These are phyloP conservation scores for Nasonia vitripennis DNA, from an alignment of 1,140 invertebrate genomes.

Conservation along the genomic window DNA sequence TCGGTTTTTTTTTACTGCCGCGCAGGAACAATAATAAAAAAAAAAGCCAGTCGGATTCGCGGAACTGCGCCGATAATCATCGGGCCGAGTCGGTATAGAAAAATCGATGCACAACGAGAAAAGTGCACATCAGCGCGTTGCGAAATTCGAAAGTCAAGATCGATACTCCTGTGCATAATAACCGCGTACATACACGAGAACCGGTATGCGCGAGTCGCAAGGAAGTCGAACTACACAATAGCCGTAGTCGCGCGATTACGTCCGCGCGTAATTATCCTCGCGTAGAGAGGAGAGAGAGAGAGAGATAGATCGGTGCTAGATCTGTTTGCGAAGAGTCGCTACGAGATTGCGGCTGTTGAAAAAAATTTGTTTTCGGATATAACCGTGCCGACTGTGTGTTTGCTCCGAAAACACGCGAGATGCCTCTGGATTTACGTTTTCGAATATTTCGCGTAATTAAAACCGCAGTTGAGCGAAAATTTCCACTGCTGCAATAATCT, in stretches of 20 bases:
- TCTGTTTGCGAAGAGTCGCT: too few species aligned
- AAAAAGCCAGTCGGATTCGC: not conserved
- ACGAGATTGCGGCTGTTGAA: too few species aligned
- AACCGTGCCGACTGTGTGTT: too few species aligned
- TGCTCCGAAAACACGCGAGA: too few species aligned
- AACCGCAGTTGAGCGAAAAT: too few species aligned
- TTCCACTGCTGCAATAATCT: too few species aligned
- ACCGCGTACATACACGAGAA: not conserved
- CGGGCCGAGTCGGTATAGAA: not conserved
- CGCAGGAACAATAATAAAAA: too few species aligned
- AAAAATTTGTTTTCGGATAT: too few species aligned
- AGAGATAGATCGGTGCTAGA: too few species aligned
- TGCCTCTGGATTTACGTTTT: too few species aligned
- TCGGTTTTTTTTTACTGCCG: too few species aligned
- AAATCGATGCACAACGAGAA: not conserved
- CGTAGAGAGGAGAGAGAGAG: not conserved
- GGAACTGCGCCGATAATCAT: not conserved
- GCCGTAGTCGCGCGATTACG: not conserved
- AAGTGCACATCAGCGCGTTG: not conserved
- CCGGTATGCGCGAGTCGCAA: not conserved
- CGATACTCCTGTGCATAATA: not conserved
- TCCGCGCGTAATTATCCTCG: not conserved
- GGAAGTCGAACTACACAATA: not conserved
- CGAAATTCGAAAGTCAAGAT: not conserved
- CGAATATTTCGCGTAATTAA: too few species aligned